These are phyloP conservation scores for Hiodon alosoides DNA, from an alignment of 2,113 vertebrate species.

Conservation along the genomic window DNA sequence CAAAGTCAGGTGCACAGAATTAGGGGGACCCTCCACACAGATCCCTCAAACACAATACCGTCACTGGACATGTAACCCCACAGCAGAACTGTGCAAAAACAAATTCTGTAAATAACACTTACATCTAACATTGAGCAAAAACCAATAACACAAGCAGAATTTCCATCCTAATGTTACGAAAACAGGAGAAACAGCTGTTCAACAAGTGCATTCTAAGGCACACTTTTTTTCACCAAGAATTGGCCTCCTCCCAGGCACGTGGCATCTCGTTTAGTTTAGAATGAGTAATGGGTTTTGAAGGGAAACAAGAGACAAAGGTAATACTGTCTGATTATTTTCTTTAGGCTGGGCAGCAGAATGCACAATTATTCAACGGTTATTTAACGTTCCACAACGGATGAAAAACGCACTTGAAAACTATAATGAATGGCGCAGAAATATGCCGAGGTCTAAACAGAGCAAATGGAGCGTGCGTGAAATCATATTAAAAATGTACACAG, in stretches of 20 bases:
- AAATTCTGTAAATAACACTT: neutral
- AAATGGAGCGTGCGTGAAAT: conserved; percentile 37
- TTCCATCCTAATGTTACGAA: neutral
- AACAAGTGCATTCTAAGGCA: neutral
- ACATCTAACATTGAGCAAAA: neutral
- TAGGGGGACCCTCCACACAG: neutral
- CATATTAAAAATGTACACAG: conserved; percentile 35
- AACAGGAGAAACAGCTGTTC: conserved; percentile 2
- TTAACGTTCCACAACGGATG: conserved; percentile 45
- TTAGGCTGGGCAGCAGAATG: conserved; percentile 50
- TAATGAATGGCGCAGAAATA: conserved; percentile 40
- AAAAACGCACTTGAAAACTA: conserved; percentile 35
- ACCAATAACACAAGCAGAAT: conserved; percentile 11
- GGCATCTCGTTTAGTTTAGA: conserved; percentile 33
- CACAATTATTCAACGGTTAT: conserved; percentile 31
- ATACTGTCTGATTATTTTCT: conserved; percentile 49
- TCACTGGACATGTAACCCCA: neutral
- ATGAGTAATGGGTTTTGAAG: conserved; percentile 41
- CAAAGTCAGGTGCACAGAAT: neutral
- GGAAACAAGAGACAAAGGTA: conserved; percentile 45
- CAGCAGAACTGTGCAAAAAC: neutral
- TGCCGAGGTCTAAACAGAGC: conserved; percentile 40
- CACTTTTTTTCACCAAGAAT: conserved; percentile 11
- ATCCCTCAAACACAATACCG: neutral
- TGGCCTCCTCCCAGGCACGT: conserved; percentile 32